phyloP scores from a whole-genome alignment of 2,888 invertebrate genomes.

The Drosophila paracracens region DNA sequence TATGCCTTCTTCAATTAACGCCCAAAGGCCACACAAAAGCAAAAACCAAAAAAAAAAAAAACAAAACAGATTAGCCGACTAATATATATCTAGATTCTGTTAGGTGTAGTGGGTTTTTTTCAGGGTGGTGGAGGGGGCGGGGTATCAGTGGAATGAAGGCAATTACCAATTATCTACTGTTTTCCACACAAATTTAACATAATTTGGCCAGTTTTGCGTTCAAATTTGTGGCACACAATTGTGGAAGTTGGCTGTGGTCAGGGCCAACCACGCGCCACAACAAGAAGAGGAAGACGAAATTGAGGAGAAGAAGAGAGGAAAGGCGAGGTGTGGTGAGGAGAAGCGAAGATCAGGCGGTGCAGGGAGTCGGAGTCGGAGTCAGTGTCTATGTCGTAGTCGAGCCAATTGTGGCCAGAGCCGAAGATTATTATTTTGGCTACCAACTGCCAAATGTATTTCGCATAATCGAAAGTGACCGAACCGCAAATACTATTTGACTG shows the following conservation, averaged over 20 bases:
- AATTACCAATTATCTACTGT: constrained; percentile 83
- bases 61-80: constrained; percentile 40
- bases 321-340: neutral
- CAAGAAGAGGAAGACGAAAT: neutral
- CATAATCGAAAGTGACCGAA: constrained; percentile 80
- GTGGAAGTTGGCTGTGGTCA: constrained; percentile 80
- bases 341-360: neutral
- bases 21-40: constrained; percentile 60
- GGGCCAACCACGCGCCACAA: constrained; percentile 68
- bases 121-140: constrained; percentile 2
- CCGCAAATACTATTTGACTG: constrained; percentile 72
- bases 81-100: constrained; percentile 55
- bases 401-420: constrained; percentile 59
- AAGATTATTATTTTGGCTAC: constrained; percentile 79
- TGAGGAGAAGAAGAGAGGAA: neutral
- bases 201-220: constrained; percentile 81
- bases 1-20: constrained; percentile 77
- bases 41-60: constrained; percentile 14
- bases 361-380: constrained; percentile 3
- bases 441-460: constrained; percentile 75
- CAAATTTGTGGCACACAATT: constrained; percentile 79
- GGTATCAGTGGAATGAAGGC: constrained; percentile 65
- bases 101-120: neutral
- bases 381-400: constrained; percentile 9
- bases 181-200: constrained; percentile 82